Base-by-base conservation (phyloP, 2,113 vertebrate genomes). In the Ptyas mucosa region DNA sequence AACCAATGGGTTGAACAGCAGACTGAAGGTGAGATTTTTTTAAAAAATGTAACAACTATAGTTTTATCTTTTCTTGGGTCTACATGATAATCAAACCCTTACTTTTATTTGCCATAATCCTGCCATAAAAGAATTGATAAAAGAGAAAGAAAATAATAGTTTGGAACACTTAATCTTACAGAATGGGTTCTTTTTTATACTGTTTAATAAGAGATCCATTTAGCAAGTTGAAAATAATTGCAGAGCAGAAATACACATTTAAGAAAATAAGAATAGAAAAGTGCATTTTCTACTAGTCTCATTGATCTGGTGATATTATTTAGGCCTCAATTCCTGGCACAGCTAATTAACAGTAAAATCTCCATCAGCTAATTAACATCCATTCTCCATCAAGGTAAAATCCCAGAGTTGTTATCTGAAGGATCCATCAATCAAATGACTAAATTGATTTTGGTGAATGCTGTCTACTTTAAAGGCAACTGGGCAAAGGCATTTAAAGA, bases 391-490 rank as follows among this genome's bases (percentile, higher is more conserved):
- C 46, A 94, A 99, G 99, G 98, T 95, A 99, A 99, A 97, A 99
- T 99, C 94, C 98, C 97, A 95, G 98, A 99, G 64, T 95, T 99
- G n/a, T 95, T 99, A 88, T 97, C 97, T 34, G 87, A 96, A 54
- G 98, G 98, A 15, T 94, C 97, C 5, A n/a, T 99, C 0, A 1
- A 21, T 69, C 3, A 96, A 0, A 94, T 97, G 95, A 99, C 98
- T 0, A 98, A 96, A 54, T 92, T 99, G 88, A 98, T 98, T 57
- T 96, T 99, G 51, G 99, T 99, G 95, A 99, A 99, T 90, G 99
- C 99, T 21, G 97, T 99, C 95, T 99, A 99, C 96, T 99, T 99
- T 96, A 99, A 99, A 96, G 99, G 99, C 90, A 98, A 95, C 91
- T 99, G 99, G 99, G 96, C 94, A 89, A 91, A 97, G 18, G 96